Evolutionary conservation across 2,888 invertebrate species (phyloP), one percentile per base, ranked within the genome.

Genomic region (Metallyticus violacea): DNA sequence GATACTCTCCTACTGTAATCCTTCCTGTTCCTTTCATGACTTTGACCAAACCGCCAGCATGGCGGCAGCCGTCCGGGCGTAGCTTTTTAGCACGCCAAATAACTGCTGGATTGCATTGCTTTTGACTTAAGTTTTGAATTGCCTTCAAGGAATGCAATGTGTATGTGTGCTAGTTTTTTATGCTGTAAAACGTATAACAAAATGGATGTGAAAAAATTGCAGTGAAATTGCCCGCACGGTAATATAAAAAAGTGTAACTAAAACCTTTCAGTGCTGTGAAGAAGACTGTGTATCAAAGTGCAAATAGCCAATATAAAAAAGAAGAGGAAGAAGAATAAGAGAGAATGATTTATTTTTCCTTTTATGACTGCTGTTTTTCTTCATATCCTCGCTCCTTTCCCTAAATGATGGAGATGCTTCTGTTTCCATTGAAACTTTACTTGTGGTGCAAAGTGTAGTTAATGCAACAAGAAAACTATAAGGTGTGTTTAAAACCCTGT

Each of bases 41-140:
- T 62, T 22, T 62, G 40, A 62, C 40, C 40, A 62, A 9, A 62
- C 83, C 29, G 29, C 29, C 27, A 28, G 22, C 9, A 77, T 83
- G 83, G 85, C 76, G 76, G 79, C 62, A 80, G 80, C 85, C 85
- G 80, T 85, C 85, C 85, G 62, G 80, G n/a, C 28, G 80, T 85
- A 15, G 80, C 80, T 29, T 77, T 76, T 80, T 62, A 85, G 80
- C 85, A 85, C 28, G 77, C 76, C 76, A 62, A 80, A 77, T 85
- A 81, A 79, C 79, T 62, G 76, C 28, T 81, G 76, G 85, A 81
- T 85, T 85, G 83, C 77, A 77, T 77, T 7, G 29, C 83, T 83
- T 83, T 6, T 77, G 76, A 28, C 77, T 40, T 77, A 77, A 77
- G 83, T 83, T 28, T 83, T 77, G 77, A 77, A 77, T 83, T 83